These are phyloP conservation scores for Chloromyia formosa DNA, from an alignment of 2,888 invertebrate species.

Conservation along the genomic window DNA sequence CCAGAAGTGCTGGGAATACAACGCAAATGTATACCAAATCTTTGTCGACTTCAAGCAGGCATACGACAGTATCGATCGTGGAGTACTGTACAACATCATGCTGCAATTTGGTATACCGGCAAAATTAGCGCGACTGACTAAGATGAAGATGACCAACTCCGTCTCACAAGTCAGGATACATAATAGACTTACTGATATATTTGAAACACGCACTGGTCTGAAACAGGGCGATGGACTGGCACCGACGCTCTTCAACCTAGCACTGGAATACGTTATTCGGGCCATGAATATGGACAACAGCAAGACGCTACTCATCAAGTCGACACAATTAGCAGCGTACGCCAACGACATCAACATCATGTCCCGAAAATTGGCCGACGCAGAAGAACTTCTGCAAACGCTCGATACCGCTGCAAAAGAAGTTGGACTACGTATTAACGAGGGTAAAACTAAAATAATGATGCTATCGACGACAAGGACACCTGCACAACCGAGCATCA, in stretches of 20 bases:
- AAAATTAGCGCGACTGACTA: background rate
- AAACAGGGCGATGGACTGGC: background rate
- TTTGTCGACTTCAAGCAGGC: constrained; percentile 26
- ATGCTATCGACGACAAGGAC: background rate
- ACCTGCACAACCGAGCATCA: background rate
- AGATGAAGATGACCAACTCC: constrained; percentile 1
- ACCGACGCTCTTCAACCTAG: background rate
- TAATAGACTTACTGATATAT: background rate
- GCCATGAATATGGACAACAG: background rate
- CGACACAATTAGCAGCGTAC: background rate
- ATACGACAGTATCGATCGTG: background rate
- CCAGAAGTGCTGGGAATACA: constrained; percentile 18
- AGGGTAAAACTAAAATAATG: background rate
- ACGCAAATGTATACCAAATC: background rate
- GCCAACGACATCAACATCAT: background rate
- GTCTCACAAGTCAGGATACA: background rate
- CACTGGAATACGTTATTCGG: background rate
- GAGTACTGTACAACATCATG: background rate
- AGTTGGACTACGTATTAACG: background rate
- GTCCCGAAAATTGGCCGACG: background rate
- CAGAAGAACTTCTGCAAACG: background rate
- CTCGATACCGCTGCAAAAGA: background rate
- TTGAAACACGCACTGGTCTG: background rate
- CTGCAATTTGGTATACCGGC: background rate
- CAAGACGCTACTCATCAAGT: background rate